Evolutionary conservation across 2,888 invertebrate species (phyloP).

Genomic region (Formica aserva): DNA sequence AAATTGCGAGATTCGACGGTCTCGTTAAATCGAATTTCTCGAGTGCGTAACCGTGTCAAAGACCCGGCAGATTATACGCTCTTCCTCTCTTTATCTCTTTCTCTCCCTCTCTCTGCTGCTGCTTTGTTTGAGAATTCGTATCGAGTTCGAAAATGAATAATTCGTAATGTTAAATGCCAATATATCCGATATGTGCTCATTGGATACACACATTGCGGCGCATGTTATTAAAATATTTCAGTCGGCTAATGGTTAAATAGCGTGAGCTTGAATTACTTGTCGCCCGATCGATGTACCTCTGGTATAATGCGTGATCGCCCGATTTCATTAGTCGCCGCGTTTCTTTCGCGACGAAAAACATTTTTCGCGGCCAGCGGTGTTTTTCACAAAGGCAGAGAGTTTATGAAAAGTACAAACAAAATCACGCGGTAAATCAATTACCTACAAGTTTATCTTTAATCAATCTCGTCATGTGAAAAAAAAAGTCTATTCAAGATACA

Average conservation of each 20-base stretch:
- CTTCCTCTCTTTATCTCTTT: slow-evolving; percentile 19
- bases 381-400: background rate
- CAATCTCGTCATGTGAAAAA: background rate
- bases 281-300: slow-evolving; percentile 38
- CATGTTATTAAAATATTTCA: slow-evolving; percentile 57
- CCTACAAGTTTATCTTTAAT: background rate
- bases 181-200: slow-evolving; percentile 43
- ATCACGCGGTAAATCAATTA: background rate
- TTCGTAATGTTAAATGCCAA: slow-evolving; percentile 55
- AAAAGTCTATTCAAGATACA: background rate
- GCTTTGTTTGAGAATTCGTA: slow-evolving; percentile 48
- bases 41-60: slow-evolving; percentile 30
- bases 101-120: background rate
- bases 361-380: slow-evolving; percentile 16
- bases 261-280: slow-evolving; percentile 55
- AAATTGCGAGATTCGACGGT: slow-evolving; percentile 26
- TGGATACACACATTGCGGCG: slow-evolving; percentile 52
- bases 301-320: background rate
- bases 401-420: background rate
- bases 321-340: slow-evolving; percentile 25
- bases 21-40: slow-evolving; percentile 47
- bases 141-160: slow-evolving; percentile 51
- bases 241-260: slow-evolving; percentile 53
- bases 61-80: slow-evolving; percentile 36
- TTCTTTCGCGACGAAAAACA: slow-evolving; percentile 20